Evolutionary conservation across 2,113 vertebrate species (phyloP).

Genomic region (Dasyornis broadbenti): DNA sequence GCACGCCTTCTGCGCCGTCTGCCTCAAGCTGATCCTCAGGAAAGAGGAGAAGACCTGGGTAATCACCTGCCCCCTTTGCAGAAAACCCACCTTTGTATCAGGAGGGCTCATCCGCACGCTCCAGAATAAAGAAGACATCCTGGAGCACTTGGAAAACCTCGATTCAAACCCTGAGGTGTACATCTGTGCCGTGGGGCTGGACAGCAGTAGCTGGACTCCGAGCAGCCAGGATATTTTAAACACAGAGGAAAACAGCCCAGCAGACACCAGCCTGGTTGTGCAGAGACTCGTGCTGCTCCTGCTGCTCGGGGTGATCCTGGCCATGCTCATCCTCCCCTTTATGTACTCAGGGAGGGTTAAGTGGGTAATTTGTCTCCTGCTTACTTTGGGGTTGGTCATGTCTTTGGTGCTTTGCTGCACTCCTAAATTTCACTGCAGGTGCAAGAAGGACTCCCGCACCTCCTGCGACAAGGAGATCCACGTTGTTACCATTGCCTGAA

Average conservation of each 20-base stretch:
- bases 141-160: not conserved
- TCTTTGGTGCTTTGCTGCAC: conserved; percentile 63
- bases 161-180: not conserved
- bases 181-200: not conserved
- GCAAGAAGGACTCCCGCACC: not conserved
- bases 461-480: conserved; percentile 27
- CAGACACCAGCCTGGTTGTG: conserved; percentile 6
- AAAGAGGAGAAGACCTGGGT: conserved; percentile 53
- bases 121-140: conserved; percentile 36
- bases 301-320: conserved; percentile 59
- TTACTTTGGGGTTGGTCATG: conserved; percentile 61
- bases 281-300: conserved; percentile 65
- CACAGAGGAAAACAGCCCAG: not conserved
- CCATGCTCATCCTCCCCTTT: conserved; percentile 69
- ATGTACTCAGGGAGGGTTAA: conserved; percentile 49
- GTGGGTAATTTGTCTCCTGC: conserved; percentile 61
- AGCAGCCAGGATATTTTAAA: not conserved
- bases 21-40: conserved; percentile 72
- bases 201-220: not conserved
- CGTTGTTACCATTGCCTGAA: conserved; percentile 51
- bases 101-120: conserved; percentile 74
- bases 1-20: conserved; percentile 69
- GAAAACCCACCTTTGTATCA: conserved; percentile 58
- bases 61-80: conserved; percentile 73
- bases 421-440: not conserved